Percentiles rank a stretch among this genome's conserved stretches.
These are phyloP conservation scores for Erynnis tages DNA, from an alignment of 2,888 invertebrate genomes.

Conservation along the genomic window DNA sequence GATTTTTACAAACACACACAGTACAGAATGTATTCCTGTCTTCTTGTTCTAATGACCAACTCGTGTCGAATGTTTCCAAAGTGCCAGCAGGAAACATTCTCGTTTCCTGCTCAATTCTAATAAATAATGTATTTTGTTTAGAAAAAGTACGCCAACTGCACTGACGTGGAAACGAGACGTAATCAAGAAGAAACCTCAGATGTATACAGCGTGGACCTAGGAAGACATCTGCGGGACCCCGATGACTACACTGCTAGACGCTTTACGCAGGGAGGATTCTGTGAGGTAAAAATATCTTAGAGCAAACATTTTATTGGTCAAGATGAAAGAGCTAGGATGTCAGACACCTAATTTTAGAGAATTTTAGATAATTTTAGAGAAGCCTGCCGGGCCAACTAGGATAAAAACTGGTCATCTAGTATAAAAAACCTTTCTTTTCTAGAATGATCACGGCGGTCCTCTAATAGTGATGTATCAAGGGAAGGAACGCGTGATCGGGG, in stretches of 20 bases:
- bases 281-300: too few relatives aligned
- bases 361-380: too few relatives aligned
- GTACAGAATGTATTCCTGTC: too few relatives aligned
- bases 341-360: too few relatives aligned
- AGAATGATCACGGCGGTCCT: conserved; percentile 76
- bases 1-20: conserved; percentile 24
- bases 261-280: conserved; percentile 64
- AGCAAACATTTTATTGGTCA: too few relatives aligned
- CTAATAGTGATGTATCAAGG: conserved; percentile 63
- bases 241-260: conserved; percentile 67
- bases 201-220: conserved; percentile 54
- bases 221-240: conserved; percentile 63
- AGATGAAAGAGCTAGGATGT: too few relatives aligned
- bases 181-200: conserved; percentile 33
- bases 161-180: conserved; percentile 60
- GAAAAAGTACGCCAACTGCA: conserved; percentile 74
- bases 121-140: conserved; percentile 31
- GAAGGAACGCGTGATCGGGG: conserved; percentile 63
- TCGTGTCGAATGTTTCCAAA: too few relatives aligned
- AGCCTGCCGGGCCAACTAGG: too few relatives aligned
- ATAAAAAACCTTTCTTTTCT: conserved; percentile 7
- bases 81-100: too few relatives aligned
- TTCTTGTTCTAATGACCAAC: too few relatives aligned
- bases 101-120: neutral
- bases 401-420: too few relatives aligned